Evolutionary conservation across 2,888 invertebrate species (phyloP).

Genomic region (Nephrotoma flavescens): DNA sequence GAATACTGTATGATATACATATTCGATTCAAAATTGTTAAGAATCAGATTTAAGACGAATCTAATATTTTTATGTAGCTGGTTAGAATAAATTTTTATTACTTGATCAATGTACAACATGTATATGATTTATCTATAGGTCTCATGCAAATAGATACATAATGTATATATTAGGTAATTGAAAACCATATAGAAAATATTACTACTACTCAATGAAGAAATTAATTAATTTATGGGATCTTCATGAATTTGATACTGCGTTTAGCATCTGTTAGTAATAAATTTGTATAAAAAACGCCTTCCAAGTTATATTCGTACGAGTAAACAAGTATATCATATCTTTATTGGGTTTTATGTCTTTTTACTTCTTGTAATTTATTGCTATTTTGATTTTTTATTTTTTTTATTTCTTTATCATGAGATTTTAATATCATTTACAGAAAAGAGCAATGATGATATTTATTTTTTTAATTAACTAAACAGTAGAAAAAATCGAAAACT

Average conservation of each 20-base stretch:
- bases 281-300: background rate
- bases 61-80: background rate
- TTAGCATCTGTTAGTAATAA: background rate
- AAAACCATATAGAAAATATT: background rate
- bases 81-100: no score
- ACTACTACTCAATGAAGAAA: background rate
- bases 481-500: no score
- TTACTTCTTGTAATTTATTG: background rate
- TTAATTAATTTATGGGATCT: background rate
- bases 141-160: background rate
- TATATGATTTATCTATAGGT: background rate
- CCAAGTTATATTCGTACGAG: background rate
- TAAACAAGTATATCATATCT: background rate
- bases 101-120: background rate
- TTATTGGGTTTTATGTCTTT: background rate
- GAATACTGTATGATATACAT: background rate
- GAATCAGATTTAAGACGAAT: background rate
- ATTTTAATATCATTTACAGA: background rate
- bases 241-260: background rate
- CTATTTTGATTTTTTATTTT: background rate
- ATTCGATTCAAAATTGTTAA: background rate
- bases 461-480: background rate
- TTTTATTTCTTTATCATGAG: background rate
- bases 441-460: background rate
- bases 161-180: background rate